A percentile compares a stretch with the other conserved stretches of the same genome.
phyloP scores from a whole-genome alignment of 2,797 vertebrate species.

The Cheirogaleus major region DNA sequence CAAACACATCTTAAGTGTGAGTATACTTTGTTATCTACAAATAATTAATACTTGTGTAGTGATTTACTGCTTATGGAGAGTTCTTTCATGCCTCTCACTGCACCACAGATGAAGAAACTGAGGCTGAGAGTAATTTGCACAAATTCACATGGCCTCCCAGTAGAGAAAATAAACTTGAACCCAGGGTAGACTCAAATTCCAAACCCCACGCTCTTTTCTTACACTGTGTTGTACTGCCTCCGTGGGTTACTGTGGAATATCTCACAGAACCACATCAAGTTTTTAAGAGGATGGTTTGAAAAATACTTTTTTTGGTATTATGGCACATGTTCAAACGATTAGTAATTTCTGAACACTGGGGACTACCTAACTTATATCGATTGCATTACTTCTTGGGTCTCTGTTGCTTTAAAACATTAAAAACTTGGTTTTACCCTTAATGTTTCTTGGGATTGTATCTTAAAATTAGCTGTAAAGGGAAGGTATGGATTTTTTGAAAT shows the following conservation, averaged over 20 bases:
- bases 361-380: neutral
- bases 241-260: neutral
- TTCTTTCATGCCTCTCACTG: neutral
- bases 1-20: neutral
- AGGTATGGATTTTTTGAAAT: neutral
- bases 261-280: neutral
- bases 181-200: neutral
- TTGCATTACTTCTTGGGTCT: neutral
- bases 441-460: constrained; percentile 7
- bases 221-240: neutral
- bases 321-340: neutral
- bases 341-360: neutral
- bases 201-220: neutral
- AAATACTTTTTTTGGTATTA: neutral
- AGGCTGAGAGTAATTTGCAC: neutral
- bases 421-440: neutral
- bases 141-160: neutral
- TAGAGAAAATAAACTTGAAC: neutral
- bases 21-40: neutral
- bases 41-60: neutral
- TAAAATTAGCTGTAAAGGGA: neutral
- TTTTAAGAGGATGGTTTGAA: neutral
- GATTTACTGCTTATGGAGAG: neutral
- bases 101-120: neutral
- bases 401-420: neutral